Conservation (phyloP, 2,113 vertebrate genomes). For the Dascyllus trimaculatus region DNA sequence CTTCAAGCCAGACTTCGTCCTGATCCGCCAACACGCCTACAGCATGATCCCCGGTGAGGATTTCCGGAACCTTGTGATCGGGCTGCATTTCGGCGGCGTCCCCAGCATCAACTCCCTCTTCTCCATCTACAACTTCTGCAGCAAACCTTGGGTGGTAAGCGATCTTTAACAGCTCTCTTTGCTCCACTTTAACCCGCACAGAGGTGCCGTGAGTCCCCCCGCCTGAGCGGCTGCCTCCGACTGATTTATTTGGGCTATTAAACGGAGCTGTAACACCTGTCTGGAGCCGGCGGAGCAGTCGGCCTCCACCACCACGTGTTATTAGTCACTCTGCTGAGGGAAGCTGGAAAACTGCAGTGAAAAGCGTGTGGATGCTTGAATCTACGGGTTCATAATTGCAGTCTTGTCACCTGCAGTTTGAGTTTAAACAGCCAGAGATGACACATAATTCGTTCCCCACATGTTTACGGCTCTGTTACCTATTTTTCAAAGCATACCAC, state of each 20-base stretch:
- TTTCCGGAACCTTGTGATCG: conserved; percentile 93
- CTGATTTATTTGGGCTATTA: conserved; percentile 71
- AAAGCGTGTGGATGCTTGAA: not conserved
- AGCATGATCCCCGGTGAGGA: conserved; percentile 96
- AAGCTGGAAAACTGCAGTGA: not conserved
- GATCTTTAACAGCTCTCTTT: not conserved
- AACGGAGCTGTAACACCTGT: conserved; percentile 63
- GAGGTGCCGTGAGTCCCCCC: not conserved
- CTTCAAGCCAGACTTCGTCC: conserved; percentile 94
- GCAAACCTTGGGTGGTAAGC: conserved; percentile 99
- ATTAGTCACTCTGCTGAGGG: conserved; percentile 25
- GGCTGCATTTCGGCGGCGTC: conserved; percentile 92
- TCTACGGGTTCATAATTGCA: conserved; percentile 1
- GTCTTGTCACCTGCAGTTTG: not conserved
- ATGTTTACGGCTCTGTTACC: not conserved
- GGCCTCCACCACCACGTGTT: conserved; percentile 15
- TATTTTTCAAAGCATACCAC: too few species aligned
- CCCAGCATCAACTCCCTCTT: conserved; percentile 92
- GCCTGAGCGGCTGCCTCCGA: not conserved
- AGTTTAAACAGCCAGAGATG: conserved; percentile 7
- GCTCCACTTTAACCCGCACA: conserved; percentile 30
- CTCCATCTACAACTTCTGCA: conserved; percentile 99
- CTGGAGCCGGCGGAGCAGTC: conserved; percentile 20
- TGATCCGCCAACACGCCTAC: conserved; percentile 95
- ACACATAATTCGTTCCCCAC: not conserved